Evolutionary conservation across 2,797 vertebrate genomes (phyloP).

Genomic region (Tokudaia muenninki): DNA sequence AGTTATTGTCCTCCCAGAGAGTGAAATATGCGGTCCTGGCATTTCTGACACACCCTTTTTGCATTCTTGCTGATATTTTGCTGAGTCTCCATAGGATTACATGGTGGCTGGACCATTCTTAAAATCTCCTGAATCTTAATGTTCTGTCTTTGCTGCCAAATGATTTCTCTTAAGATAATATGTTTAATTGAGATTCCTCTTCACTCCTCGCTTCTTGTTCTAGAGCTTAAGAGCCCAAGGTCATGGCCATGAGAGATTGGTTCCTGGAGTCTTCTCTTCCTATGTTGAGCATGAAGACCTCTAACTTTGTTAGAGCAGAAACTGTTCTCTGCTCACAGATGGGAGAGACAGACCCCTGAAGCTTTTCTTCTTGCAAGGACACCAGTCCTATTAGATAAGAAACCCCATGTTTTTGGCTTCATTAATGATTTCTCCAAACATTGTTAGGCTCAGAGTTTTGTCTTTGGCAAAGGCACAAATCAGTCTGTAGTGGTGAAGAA

Average conservation of each 20-base stretch:
- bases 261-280: background rate
- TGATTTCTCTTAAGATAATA: background rate
- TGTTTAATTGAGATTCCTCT: background rate
- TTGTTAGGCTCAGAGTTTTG: background rate
- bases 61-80: background rate
- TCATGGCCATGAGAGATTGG: background rate
- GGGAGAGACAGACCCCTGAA: background rate
- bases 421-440: background rate
- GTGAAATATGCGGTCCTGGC: background rate
- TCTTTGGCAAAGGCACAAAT: background rate
- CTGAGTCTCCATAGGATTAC: background rate
- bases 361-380: background rate
- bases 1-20: background rate
- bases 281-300: background rate
- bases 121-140: background rate
- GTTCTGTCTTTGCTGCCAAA: background rate
- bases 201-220: background rate
- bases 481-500: background rate
- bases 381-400: background rate
- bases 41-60: constrained; percentile 2
- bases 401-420: background rate
- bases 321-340: background rate
- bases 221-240: background rate
- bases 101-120: background rate
- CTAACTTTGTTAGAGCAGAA: background rate